phyloP scores from a whole-genome alignment of 2,113 vertebrate genomes.

The Planiliza haematocheilus region DNA sequence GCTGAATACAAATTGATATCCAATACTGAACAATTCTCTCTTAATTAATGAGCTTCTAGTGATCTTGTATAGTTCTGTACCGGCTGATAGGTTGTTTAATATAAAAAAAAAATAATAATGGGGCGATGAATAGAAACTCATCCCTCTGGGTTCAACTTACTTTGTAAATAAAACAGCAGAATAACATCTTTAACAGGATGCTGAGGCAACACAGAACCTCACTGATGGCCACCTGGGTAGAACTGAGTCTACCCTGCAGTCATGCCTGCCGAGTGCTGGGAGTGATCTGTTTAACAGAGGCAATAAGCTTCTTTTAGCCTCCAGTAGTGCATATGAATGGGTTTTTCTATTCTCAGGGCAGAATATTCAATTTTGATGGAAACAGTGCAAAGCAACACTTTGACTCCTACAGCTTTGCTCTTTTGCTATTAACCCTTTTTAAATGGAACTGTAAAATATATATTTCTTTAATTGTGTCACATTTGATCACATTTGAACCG shows the following conservation, averaged over 20 bases:
- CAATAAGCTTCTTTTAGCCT: conserved; percentile 19
- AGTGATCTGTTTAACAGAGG: conserved; percentile 34
- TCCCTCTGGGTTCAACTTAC: not conserved
- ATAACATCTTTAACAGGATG: conserved; percentile 28
- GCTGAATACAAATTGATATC: conserved; percentile 43
- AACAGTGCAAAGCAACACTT: conserved; percentile 4
- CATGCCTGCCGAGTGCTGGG: conserved; percentile 9
- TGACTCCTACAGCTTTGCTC: not conserved
- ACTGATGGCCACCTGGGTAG: conserved; percentile 28
- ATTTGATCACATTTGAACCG: too few relatives aligned
- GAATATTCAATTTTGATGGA: conserved; percentile 4
- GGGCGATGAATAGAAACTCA: not conserved
- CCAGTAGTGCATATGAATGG: conserved; percentile 9
- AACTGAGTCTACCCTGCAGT: conserved; percentile 40
- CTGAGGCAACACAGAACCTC: conserved; percentile 16
- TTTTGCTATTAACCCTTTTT: not conserved
- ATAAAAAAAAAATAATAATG: not conserved
- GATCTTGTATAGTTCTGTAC: conserved; percentile 27
- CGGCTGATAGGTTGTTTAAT: conserved; percentile 23
- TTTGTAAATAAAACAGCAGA: conserved; percentile 22
- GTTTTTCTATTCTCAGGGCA: conserved; percentile 1
- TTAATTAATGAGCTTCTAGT: conserved; percentile 28
- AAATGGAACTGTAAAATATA: not conserved
- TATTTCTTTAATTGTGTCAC: not conserved
- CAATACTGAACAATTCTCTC: conserved; percentile 29